A percentile compares a stretch with the other conserved stretches of the same genome.
Evolutionary conservation across 2,797 vertebrate genomes (phyloP).

Genomic region (Sternotherus odoratus): DNA sequence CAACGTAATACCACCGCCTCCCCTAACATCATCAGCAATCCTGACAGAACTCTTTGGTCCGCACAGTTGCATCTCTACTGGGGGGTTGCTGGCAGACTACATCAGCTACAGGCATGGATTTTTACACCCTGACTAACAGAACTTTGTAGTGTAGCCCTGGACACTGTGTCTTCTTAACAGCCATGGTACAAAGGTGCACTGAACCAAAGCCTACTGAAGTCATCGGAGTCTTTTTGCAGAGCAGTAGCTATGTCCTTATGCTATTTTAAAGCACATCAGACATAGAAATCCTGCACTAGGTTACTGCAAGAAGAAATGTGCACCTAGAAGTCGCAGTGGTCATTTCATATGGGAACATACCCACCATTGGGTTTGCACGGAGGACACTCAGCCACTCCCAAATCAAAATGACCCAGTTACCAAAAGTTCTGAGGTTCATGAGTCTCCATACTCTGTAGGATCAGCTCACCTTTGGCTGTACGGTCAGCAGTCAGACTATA

Average conservation of each 20-base stretch:
- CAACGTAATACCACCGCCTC: background rate
- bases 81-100: background rate
- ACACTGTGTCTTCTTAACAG: background rate
- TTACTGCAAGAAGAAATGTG: background rate
- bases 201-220: background rate
- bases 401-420: background rate
- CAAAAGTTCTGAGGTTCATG: rapidly evolving
- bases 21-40: background rate
- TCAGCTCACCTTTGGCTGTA: background rate
- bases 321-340: background rate
- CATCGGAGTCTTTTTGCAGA: background rate
- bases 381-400: background rate
- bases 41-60: background rate
- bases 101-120: background rate
- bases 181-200: background rate
- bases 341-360: rapidly evolving
- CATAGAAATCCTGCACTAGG: background rate
- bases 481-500: background rate
- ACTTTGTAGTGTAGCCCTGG: background rate
- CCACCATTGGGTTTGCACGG: rapidly evolving
- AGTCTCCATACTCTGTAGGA: background rate
- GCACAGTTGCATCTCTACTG: background rate
- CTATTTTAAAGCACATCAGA: background rate
- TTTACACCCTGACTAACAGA: background rate
- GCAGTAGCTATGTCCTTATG: background rate